Conservation (phyloP, 2,888 invertebrate genomes). For the Eupithecia exiguata region DNA sequence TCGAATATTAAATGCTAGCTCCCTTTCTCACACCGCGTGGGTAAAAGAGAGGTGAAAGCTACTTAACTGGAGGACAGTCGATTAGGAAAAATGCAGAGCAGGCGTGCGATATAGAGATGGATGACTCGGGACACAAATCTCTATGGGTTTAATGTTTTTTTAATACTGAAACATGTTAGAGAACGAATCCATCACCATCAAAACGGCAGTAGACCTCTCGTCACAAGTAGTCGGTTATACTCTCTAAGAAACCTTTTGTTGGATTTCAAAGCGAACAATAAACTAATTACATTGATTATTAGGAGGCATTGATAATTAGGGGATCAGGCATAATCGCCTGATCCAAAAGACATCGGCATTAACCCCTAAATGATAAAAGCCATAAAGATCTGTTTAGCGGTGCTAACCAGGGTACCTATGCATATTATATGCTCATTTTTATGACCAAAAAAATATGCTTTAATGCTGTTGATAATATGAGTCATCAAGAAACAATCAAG, state of each 20-base stretch:
- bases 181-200: neutral
- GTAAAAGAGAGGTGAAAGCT: constrained; percentile 28
- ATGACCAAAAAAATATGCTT: too few species aligned
- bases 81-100: constrained; percentile 39
- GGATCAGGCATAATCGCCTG: too few species aligned
- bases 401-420: too few species aligned
- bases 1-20: constrained; percentile 49
- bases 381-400: too few species aligned
- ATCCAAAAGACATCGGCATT: too few species aligned
- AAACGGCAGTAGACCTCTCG: neutral
- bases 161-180: neutral
- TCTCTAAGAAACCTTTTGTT: neutral
- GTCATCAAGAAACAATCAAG: too few species aligned
- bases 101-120: constrained; percentile 26
- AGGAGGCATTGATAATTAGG: too few species aligned
- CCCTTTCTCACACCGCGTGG: constrained; percentile 35
- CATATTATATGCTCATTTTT: too few species aligned
- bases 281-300: too few species aligned
- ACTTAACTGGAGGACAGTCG: constrained; percentile 34
- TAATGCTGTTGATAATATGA: neutral
- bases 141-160: constrained; percentile 10
- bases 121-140: constrained; percentile 5
- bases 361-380: too few species aligned
- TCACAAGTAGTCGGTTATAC: neutral
- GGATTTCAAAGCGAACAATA: too few species aligned